phyloP scores from a whole-genome alignment of 1,140 invertebrate species.

The Rhopalosiphum maidis region DNA sequence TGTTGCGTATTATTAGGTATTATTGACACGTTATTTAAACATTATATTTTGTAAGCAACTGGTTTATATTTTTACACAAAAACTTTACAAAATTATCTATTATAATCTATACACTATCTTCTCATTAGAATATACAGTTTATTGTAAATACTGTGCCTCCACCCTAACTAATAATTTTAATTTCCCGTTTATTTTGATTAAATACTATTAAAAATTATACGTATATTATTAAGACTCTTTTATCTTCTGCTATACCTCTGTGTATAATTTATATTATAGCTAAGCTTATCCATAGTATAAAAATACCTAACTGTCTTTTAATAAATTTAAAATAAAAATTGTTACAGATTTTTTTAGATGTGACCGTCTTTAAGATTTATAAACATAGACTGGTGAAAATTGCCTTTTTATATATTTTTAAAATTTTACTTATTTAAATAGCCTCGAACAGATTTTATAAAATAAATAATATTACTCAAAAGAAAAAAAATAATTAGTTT shows the following conservation, averaged over 20 bases:
- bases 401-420: too few relatives aligned
- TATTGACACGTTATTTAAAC: background rate
- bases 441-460: too few relatives aligned
- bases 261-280: background rate
- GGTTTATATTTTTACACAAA: background rate
- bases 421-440: too few relatives aligned
- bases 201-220: background rate
- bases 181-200: background rate
- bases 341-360: too few relatives aligned
- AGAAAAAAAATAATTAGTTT: too few relatives aligned
- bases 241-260: background rate
- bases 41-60: background rate
- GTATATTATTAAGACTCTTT: background rate
- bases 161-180: too few relatives aligned
- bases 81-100: background rate
- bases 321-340: background rate
- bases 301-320: background rate
- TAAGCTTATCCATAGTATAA: background rate
- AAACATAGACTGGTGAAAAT: too few relatives aligned
- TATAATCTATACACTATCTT: background rate
- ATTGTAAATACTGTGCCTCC: background rate
- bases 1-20: background rate
- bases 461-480: too few relatives aligned
- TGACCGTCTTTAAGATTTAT: too few relatives aligned
- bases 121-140: background rate